These are phyloP conservation scores for Aspiorhynchus laticeps DNA, from an alignment of 2,113 vertebrate species.

Conservation along the genomic window DNA sequence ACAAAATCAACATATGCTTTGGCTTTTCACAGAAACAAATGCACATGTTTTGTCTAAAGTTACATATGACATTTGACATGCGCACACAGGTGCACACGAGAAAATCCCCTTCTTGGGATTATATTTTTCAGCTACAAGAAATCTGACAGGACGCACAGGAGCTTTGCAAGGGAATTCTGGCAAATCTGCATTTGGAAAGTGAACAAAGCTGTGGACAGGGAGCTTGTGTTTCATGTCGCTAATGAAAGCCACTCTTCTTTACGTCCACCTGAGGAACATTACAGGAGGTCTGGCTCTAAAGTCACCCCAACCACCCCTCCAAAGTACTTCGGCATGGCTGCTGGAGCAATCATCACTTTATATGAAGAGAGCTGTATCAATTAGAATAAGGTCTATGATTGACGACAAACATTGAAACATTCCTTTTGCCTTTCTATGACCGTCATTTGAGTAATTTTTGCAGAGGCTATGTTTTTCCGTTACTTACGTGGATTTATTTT, in stretches of 20 bases:
- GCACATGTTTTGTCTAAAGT: constrained; percentile 51
- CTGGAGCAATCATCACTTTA: constrained; percentile 61
- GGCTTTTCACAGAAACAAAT: constrained; percentile 45
- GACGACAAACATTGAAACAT: constrained; percentile 68
- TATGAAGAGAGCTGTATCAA: constrained; percentile 60
- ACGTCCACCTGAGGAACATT: constrained; percentile 53
- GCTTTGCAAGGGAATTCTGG: constrained; percentile 51
- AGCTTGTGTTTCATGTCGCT: constrained; percentile 46
- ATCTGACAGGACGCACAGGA: constrained; percentile 51
- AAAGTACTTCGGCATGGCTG: constrained; percentile 11
- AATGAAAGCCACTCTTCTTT: constrained; percentile 54
- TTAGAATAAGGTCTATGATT: constrained; percentile 58
- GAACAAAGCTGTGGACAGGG: constrained; percentile 49
- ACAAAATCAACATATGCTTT: constrained; percentile 26
- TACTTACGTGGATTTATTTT: constrained; percentile 66
- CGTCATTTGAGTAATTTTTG: constrained; percentile 66
- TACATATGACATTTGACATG: constrained; percentile 46
- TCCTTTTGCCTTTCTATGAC: constrained; percentile 68
- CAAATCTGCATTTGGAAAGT: constrained; percentile 57
- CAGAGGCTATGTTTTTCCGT: constrained; percentile 60
- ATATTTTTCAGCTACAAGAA: constrained; percentile 44
- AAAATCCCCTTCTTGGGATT: constrained; percentile 45
- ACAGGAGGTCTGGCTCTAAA: constrained; percentile 34
- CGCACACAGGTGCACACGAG: constrained; percentile 52
- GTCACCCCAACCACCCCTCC: neutral